Base-by-base conservation (phyloP, 2,113 vertebrate genomes). In the Phainopepla nitens region DNA sequence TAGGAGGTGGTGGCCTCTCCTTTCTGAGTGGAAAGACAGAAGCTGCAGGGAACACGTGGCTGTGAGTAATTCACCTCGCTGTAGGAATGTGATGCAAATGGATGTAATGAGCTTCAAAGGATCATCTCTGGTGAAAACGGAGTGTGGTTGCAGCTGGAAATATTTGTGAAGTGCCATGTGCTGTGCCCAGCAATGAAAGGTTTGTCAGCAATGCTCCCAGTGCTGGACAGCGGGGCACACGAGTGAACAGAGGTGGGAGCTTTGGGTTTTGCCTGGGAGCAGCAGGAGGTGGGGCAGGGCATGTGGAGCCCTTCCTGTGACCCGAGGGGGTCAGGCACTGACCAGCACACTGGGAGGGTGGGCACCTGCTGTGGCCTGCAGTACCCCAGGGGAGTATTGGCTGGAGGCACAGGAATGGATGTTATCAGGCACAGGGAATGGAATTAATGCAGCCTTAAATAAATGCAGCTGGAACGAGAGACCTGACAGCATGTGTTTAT, bases 161-260 rank as follows among this genome's bases (percentile, higher is more conserved):
- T 36, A 31, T 9, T 53, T 50, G 65, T 6, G 19, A 70, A 56
- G 31, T 4, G 14, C 36, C 28, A 24, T 2, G 25, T 35, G 57
- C 16, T 2, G 2, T 44, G 56, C 24, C 31, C 51, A 53, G 41
- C 15, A 28, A 7, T 1, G 1, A 25, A 27, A 61, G 39, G 29
- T 42, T 66, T 42, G n/a, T 50, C 51, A 41, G 31, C 70, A 76
- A 2, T 3, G 8, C 45, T 49, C 29, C 69, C 54, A 23, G 41
- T 6, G 68, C 44, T 21, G 51, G 47, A 33, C 1, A 2, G 33
- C 7, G 15, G 27, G 42, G 39, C 33, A 11, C n/a, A 28, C 0
- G 0, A 14, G 13, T 1, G 31, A n/a, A 20, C 10, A 44, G 49
- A 56, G 19, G 12, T n/a, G 75, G 45, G 11, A 82, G 27, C 16